Conservation (phyloP, 2,888 invertebrate genomes). For the Diogma glabrata region DNA sequence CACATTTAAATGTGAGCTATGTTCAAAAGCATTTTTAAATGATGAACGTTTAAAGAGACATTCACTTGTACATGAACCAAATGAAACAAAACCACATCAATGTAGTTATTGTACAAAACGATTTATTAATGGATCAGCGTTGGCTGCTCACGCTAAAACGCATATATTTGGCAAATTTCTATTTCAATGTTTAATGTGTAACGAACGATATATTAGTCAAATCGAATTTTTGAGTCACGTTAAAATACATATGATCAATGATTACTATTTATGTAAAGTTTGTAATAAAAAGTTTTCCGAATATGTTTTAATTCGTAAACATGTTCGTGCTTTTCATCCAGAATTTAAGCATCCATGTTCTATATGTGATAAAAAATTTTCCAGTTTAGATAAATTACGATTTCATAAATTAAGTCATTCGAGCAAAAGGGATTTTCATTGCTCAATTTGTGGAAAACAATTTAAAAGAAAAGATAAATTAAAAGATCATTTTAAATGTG, state of each 20-base stretch:
- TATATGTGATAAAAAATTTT: conserved; percentile 56
- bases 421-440: conserved; percentile 55
- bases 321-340: conserved; percentile 61
- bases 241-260: conserved; percentile 46
- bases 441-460: conserved; percentile 63
- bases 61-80: conserved; percentile 51
- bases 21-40: conserved; percentile 11
- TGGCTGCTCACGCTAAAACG: conserved; percentile 58
- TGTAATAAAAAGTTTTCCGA: conserved; percentile 56
- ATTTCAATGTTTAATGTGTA: conserved; percentile 57
- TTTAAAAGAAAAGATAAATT: conserved; percentile 48
- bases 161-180: conserved; percentile 36
- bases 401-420: conserved; percentile 57
- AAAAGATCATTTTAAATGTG: conserved; percentile 18
- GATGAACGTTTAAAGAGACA: conserved; percentile 36
- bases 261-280: conserved; percentile 54
- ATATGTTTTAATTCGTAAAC: conserved; percentile 59
- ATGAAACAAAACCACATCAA: conserved; percentile 56
- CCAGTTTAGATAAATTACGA: conserved; percentile 56
- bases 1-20: conserved; percentile 24
- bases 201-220: conserved; percentile 53
- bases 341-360: conserved; percentile 54
- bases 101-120: conserved; percentile 53
- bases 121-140: conserved; percentile 59
- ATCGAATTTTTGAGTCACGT: conserved; percentile 53